Percentiles rank a stretch among this genome's conserved stretches.
phyloP scores from a whole-genome alignment of 2,113 vertebrate genomes.

The Haplochromis burtoni region DNA sequence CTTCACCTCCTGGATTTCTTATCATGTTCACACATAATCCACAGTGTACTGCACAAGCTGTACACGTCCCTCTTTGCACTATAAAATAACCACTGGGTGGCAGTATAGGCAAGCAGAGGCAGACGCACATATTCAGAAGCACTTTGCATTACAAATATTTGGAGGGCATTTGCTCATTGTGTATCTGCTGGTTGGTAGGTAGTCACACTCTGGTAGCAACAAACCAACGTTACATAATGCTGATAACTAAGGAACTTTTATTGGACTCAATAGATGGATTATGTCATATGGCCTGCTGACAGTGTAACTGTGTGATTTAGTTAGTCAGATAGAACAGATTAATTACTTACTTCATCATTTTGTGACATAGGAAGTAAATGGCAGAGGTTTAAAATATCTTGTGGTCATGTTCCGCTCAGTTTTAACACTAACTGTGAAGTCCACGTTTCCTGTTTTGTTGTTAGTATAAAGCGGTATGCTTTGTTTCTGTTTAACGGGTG shows the following conservation, averaged over 20 bases:
- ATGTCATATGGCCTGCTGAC: conserved; percentile 6
- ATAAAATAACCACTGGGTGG: conserved; percentile 13
- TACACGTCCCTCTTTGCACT: not conserved
- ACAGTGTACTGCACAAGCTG: not conserved
- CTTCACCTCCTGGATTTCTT: not conserved
- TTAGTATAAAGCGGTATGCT: not conserved
- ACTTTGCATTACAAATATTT: conserved; percentile 31
- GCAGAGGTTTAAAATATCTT: not conserved
- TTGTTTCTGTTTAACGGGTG: not conserved
- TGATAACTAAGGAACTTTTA: conserved; percentile 3
- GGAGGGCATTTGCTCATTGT: conserved; percentile 19
- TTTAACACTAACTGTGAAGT: not conserved
- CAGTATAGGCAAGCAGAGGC: conserved; percentile 10
- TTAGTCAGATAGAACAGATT: not conserved
- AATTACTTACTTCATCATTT: not conserved
- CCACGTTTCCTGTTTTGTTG: not conserved
- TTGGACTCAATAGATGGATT: not conserved
- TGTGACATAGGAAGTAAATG: not conserved
- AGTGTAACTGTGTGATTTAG: not conserved
- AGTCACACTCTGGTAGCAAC: conserved; percentile 33
- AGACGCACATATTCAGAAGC: not conserved
- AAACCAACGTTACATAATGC: conserved; percentile 41
- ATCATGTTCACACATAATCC: not conserved
- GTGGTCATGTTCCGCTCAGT: not conserved
- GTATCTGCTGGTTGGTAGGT: conserved; percentile 28